Percentiles rank a stretch among this genome's conserved stretches.
Evolutionary conservation across 1,140 invertebrate species (phyloP).

Genomic region (Eciton burchellii): DNA sequence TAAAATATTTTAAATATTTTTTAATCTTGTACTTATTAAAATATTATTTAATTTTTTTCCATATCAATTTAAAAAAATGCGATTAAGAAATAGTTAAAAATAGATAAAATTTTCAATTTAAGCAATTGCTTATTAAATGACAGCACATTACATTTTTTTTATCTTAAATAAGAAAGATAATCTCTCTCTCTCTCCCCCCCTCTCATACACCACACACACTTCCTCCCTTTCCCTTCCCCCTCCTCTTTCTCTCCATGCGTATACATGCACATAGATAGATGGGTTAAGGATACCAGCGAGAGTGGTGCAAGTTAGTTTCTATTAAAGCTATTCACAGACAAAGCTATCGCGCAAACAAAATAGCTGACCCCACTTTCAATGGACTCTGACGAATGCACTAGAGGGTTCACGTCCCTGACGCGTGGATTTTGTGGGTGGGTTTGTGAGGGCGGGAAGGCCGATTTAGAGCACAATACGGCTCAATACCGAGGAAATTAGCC

Average conservation of each 20-base stretch:
- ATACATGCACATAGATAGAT: background rate
- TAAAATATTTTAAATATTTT: no score
- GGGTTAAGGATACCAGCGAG: background rate
- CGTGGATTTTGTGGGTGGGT: slow-evolving; percentile 57
- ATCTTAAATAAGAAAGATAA: no score
- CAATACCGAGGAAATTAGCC: slow-evolving; percentile 82
- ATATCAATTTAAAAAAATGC: no score
- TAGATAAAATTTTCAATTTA: no score
- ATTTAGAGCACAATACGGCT: slow-evolving; percentile 82
- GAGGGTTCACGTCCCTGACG: slow-evolving; percentile 66
- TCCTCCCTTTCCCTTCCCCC: no score
- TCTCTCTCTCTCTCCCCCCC: no score
- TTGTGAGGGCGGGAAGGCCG: slow-evolving; percentile 72
- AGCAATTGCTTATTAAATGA: no score
- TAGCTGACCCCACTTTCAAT: slow-evolving; percentile 55
- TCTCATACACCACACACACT: no score
- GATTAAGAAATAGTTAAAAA: no score
- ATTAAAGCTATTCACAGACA: slow-evolving; percentile 46
- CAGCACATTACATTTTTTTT: no score
- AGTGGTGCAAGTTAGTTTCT: slow-evolving; percentile 18
- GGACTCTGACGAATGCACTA: slow-evolving; percentile 46
- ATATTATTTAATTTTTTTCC: no score
- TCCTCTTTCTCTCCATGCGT: background rate
- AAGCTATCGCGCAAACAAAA: slow-evolving; percentile 42
- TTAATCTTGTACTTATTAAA: no score